phyloP scores from a whole-genome alignment of 2,888 invertebrate genomes.

The Drosophila colorata region DNA sequence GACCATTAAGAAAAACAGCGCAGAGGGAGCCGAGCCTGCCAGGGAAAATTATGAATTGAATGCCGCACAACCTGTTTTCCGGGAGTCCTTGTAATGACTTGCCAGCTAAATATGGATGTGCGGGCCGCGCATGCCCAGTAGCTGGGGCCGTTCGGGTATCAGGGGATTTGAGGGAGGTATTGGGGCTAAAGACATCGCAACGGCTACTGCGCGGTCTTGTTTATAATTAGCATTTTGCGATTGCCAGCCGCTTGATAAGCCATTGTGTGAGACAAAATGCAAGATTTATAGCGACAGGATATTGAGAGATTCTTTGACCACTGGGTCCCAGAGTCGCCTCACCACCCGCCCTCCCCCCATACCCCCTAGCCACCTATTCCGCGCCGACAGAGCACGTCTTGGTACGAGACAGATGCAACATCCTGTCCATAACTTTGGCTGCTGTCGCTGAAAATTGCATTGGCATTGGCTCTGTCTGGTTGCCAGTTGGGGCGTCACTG shows the following conservation, averaged over 20 bases:
- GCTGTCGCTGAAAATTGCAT: constrained; percentile 67
- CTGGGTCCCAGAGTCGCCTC: not conserved
- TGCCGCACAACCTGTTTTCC: constrained; percentile 38
- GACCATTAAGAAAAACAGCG: constrained; percentile 60
- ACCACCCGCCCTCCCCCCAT: not conserved
- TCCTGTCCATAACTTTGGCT: constrained; percentile 76
- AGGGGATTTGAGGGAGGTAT: not conserved
- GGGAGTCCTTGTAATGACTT: constrained; percentile 55
- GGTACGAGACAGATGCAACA: constrained; percentile 72
- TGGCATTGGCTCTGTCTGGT: constrained; percentile 40
- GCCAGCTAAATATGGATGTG: constrained; percentile 53
- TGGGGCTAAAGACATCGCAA: constrained; percentile 11
- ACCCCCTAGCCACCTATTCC: not conserved
- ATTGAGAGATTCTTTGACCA: constrained; percentile 69
- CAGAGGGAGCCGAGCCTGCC: not conserved
- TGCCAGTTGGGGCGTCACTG: constrained; percentile 55
- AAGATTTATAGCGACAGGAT: constrained; percentile 81
- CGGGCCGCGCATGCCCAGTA: constrained; percentile 74
- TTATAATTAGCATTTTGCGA: constrained; percentile 81
- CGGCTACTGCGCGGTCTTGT: constrained; percentile 58
- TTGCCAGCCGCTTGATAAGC: constrained; percentile 75
- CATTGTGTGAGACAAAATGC: constrained; percentile 66
- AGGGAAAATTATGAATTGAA: constrained; percentile 63
- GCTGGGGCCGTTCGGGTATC: constrained; percentile 20
- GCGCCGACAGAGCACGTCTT: constrained; percentile 12